A percentile compares a stretch with the other conserved stretches of the same genome.
Conservation (phyloP, 2,888 invertebrate species). For the Limenitis camilla region DNA sequence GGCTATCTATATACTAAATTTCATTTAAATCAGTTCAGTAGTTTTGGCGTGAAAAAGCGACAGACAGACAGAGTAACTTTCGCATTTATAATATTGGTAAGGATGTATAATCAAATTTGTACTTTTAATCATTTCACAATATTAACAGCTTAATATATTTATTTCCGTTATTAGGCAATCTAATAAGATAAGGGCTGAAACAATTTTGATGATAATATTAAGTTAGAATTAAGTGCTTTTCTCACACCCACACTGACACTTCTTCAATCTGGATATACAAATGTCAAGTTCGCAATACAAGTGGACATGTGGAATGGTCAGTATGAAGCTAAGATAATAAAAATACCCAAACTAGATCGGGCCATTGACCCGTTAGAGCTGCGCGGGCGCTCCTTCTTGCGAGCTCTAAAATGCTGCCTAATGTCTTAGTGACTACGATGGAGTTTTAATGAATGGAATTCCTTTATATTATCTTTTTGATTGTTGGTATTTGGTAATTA, state of each 20-base stretch:
- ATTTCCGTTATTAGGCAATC: no score
- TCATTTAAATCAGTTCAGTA: no score
- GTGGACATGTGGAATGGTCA: conserved; percentile 3
- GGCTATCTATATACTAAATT: no score
- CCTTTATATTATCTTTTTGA: neutral
- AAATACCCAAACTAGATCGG: conserved; percentile 74
- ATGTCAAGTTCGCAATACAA: conserved; percentile 9
- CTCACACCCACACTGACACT: no score
- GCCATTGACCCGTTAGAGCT: conserved; percentile 65
- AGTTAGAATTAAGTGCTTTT: no score
- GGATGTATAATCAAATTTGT: no score
- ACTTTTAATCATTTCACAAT: no score
- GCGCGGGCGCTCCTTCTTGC: conserved; percentile 53
- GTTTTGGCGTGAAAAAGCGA: no score
- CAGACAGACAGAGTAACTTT: no score
- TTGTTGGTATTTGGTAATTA: neutral
- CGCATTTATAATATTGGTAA: no score
- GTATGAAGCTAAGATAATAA: conserved; percentile 50
- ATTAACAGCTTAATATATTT: no score
- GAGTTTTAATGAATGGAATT: conserved; percentile 7
- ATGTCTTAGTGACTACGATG: neutral
- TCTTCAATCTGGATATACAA: neutral
- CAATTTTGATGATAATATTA: neutral
- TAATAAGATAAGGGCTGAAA: no score
- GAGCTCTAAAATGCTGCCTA: conserved; percentile 57